These are phyloP conservation scores for Maconellicoccus hirsutus DNA, from an alignment of 1,140 invertebrate genomes.

Conservation along the genomic window DNA sequence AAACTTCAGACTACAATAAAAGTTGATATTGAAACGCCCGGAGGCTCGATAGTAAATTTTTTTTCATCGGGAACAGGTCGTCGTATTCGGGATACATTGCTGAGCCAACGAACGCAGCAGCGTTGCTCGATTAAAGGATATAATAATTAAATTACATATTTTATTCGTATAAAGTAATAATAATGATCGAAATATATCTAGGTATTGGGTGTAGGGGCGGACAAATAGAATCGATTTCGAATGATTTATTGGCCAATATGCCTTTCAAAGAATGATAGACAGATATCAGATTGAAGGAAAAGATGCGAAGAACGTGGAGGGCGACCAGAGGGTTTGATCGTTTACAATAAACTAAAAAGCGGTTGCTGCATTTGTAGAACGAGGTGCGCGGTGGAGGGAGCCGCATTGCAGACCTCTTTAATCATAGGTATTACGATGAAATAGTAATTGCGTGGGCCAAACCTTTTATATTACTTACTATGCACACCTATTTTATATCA, in stretches of 20 bases:
- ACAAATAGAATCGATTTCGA: constrained; percentile 18
- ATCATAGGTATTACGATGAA: constrained; percentile 16
- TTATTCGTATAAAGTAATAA: constrained; percentile 14
- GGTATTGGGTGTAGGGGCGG: constrained; percentile 14
- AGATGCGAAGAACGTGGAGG: background rate
- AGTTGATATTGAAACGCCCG: too few species aligned
- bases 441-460: constrained; percentile 21
- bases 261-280: constrained; percentile 20
- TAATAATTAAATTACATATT: constrained; percentile 23
- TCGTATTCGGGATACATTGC: background rate
- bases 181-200: constrained; percentile 15
- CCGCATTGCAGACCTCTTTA: constrained; percentile 11
- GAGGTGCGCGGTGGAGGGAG: background rate
- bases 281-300: constrained; percentile 17
- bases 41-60: too few species aligned
- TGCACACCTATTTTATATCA: constrained; percentile 16
- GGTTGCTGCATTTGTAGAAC: background rate
- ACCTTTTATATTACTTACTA: constrained; percentile 9
- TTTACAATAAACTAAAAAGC: constrained; percentile 20
- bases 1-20: too few species aligned
- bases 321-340: constrained; percentile 15
- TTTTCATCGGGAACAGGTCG: background rate
- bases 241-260: constrained; percentile 21
- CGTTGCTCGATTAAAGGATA: constrained; percentile 14
- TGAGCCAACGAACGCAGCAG: background rate